Evolutionary conservation across 2,888 invertebrate genomes (phyloP), one percentile per base, ranked within the genome.

Genomic region (Perizoma flavofasciatum): DNA sequence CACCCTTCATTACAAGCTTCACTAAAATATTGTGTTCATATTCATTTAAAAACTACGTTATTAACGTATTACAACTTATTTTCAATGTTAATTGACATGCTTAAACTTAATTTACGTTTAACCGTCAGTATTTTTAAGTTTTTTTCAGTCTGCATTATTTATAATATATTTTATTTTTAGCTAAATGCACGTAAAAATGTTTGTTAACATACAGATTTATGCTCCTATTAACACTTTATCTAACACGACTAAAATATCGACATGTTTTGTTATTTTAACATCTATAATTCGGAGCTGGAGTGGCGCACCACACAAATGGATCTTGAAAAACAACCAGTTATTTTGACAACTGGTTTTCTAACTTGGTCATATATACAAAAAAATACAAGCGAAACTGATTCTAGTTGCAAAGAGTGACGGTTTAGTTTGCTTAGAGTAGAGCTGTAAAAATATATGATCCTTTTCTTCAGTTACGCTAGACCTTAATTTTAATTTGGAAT

Each of bases 401-500:
- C 68, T 76, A 77, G 60, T 11, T 0, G 0, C 58, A 34, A 43
- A 6, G 60, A 2, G 1, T 34, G 74, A 87, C 66, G 79, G 81
- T 67, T 53, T 55, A 61, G 64, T 85, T 83, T 77, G 60, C 54
- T 58, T 50, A 69, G 64, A 33, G 45, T n/a, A 10, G 4, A 6
- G 44, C 6, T 45, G 60, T 69, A 71, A 73, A 83, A 80, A 82
- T 82, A 78, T 75, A 76, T 77, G 77, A 79, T 79, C 74, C 66
- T 85, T 78, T 82, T 79, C 81, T 79, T 83, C 78, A 77, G 85
- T 79, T 79, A 83, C 78, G 85, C 83, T 87, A 90, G 88, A 88
- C 88, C 89, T 91, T 89, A 90, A 90, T 92, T 91, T 92, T 91
- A 92, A 92, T 92, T 91, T 88, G 78, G 81, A 89, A 90, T 89